A percentile compares a stretch with the other conserved stretches of the same genome.
Conservation (phyloP, 2,888 invertebrate species). For the Ellobium chinense region DNA sequence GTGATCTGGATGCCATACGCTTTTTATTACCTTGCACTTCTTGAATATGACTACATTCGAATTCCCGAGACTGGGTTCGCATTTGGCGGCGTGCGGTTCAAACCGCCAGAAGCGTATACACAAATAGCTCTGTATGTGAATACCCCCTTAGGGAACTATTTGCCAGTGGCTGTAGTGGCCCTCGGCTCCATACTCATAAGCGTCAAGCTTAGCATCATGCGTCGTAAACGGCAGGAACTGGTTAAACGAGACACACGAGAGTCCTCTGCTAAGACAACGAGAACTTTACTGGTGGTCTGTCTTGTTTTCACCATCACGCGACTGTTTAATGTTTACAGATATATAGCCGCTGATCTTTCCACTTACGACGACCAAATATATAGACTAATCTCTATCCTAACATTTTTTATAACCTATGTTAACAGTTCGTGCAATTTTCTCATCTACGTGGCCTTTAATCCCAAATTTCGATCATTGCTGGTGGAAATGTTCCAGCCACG, state of each 20-base stretch:
- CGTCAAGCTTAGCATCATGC: neutral
- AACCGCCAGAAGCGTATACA: neutral
- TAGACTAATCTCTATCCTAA: neutral
- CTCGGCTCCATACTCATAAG: neutral
- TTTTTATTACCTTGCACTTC: neutral
- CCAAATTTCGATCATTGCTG: neutral
- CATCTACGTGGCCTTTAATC: conserved; percentile 1
- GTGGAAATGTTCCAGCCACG: no score
- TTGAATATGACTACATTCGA: neutral
- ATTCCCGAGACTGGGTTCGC: no score
- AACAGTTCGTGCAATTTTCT: conserved; percentile 15
- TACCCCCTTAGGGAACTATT: neutral
- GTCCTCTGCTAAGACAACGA: neutral
- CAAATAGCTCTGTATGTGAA: neutral
- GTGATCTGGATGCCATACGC: conserved; percentile 2
- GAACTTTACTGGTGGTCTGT: neutral
- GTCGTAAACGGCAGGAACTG: neutral
- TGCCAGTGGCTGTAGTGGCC: neutral
- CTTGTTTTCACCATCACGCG: neutral
- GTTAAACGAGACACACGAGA: neutral
- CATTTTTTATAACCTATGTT: neutral
- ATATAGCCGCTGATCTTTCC: neutral
- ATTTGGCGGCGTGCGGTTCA: neutral
- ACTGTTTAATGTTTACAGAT: neutral
- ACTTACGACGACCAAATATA: neutral